These are phyloP conservation scores for Quiscalus mexicanus DNA, from an alignment of 2,113 vertebrate species.

Conservation along the genomic window DNA sequence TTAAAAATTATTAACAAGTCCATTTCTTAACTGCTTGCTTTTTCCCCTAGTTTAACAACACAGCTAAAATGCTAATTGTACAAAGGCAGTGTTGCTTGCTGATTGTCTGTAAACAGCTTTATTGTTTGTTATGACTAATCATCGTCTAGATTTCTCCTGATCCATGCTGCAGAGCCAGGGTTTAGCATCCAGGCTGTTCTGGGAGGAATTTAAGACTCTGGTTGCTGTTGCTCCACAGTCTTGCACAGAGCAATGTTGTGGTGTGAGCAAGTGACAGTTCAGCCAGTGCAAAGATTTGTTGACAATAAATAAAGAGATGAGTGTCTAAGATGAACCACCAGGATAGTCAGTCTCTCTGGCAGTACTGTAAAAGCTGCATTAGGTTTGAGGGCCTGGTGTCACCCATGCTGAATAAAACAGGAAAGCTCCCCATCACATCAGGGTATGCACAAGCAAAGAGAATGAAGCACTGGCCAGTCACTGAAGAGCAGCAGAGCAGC, in stretches of 20 bases:
- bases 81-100: conserved; percentile 11
- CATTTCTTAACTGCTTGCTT: conserved; percentile 31
- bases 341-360: not conserved
- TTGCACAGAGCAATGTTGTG: not conserved
- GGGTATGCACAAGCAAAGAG: not conserved
- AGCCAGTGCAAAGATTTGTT: not conserved
- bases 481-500: not conserved
- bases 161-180: not conserved
- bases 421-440: not conserved
- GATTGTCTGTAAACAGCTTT: conserved; percentile 38
- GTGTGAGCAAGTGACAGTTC: not conserved
- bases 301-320: not conserved
- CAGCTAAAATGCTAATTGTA: not conserved
- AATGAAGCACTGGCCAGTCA: not conserved
- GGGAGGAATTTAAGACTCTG: not conserved
- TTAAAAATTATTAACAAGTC: conserved; percentile 26
- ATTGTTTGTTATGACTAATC: conserved; percentile 1
- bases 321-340: not conserved
- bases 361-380: not conserved
- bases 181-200: not conserved
- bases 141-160: not conserved
- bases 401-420: not conserved
- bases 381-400: not conserved
- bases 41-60: not conserved
- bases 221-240: not conserved